phyloP scores from a whole-genome alignment of 2,888 invertebrate genomes.

The Marasmarcha lunaedactyla region DNA sequence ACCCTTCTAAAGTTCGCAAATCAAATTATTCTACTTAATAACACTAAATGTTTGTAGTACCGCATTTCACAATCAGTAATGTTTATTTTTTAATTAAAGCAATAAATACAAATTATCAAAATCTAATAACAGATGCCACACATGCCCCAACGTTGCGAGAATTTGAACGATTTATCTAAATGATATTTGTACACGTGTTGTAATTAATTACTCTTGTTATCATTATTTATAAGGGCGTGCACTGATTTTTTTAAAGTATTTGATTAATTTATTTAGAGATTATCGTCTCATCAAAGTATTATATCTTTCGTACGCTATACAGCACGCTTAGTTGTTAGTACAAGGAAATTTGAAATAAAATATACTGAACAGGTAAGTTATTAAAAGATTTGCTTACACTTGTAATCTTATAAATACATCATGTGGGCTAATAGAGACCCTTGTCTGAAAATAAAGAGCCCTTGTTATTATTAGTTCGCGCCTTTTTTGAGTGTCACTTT shows the following conservation, averaged over 20 bases:
- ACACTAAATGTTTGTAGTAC: no score
- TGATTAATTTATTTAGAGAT: no score
- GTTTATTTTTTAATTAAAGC: slow-evolving; percentile 35
- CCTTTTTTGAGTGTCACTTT: slow-evolving; percentile 69
- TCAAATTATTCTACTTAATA: no score
- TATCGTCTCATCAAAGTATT: no score
- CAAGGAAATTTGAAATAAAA: no score
- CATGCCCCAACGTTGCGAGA: slow-evolving; percentile 31
- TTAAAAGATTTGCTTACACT: no score
- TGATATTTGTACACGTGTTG: slow-evolving; percentile 55
- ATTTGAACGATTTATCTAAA: slow-evolving; percentile 44
- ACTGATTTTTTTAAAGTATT: no score
- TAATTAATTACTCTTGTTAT: slow-evolving; percentile 53
- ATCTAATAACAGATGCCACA: slow-evolving; percentile 38
- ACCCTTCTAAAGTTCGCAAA: no score
- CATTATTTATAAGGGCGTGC: no score
- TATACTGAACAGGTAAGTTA: no score
- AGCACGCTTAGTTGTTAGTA: no score
- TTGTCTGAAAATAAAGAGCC: slow-evolving; percentile 42
- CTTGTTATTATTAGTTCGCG: slow-evolving; percentile 63
- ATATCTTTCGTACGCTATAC: no score
- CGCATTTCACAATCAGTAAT: slow-evolving; percentile 4
- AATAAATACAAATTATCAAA: slow-evolving; percentile 50
- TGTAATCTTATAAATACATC: slow-evolving; percentile 11
- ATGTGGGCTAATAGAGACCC: slow-evolving; percentile 15